Conservation (phyloP, 2,888 invertebrate genomes). For the Callosobruchus maculatus region DNA sequence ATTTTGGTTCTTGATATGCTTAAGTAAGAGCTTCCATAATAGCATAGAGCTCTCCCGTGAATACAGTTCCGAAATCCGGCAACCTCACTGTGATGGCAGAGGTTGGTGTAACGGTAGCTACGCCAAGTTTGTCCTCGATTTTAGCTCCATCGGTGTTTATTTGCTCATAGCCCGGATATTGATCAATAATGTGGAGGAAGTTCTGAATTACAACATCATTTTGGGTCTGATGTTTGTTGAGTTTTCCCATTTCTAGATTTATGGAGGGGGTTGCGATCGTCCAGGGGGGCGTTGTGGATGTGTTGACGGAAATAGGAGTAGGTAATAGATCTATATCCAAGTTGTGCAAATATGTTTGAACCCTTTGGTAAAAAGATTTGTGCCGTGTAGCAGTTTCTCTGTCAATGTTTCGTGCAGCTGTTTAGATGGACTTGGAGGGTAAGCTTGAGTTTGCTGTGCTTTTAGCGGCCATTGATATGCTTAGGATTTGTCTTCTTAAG, state of each 20-base stretch:
- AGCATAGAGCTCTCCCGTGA: not conserved
- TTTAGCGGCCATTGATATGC: no score
- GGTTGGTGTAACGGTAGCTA: not conserved
- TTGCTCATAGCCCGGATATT: not conserved
- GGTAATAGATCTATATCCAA: no score
- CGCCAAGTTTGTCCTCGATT: not conserved
- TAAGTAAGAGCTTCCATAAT: not conserved
- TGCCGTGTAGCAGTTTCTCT: not conserved
- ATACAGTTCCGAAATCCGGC: not conserved
- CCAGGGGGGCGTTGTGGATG: not conserved
- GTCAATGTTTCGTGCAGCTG: not conserved
- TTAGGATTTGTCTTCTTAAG: no score
- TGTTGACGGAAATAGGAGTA: no score
- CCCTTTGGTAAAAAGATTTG: not conserved
- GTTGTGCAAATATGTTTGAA: no score
- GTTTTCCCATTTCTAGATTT: not conserved
- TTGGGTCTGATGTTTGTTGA: not conserved
- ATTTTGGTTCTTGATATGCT: not conserved
- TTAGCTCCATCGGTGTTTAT: not conserved
- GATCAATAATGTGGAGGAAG: not conserved
- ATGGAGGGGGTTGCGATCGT: not conserved
- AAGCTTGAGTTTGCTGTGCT: no score
- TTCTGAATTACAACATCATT: not conserved
- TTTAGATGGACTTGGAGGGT: not conserved
- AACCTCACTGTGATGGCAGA: not conserved